Base-by-base conservation (phyloP, 2,113 vertebrate species). In the Lophura nycthemera region DNA sequence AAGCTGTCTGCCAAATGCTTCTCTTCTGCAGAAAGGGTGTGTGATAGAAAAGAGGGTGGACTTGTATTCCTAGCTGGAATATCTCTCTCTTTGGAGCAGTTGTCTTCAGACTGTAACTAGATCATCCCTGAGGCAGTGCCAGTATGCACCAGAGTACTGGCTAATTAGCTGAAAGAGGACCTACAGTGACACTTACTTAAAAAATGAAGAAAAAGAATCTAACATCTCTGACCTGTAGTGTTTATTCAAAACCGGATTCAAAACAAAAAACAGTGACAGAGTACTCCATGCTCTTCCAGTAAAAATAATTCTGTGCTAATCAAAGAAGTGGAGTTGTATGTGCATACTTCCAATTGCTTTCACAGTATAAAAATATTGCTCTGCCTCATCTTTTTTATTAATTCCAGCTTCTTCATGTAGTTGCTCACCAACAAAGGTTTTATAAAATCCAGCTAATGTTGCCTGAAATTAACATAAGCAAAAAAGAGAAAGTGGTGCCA, bases 371-470 rank as follows among this genome's bases (percentile, higher is more conserved):
- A 18, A 54, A 29, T 66, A 70, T 66, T 91, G 27, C 21, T 79
- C 40, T 88, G 67, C 56, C 15, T 93, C 52, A 54, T 66, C 11
- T 42, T 80, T 88, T 74, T 88, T 77, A 80, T 83, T 80, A 86
- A 88, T 83, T 89, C 84, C 69, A 83, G 8, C 27, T 71, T 88
- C 45, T 76, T 89, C 89, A 38, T 86, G 32, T 36, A 48, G 60
- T 59, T 72, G 13, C 61, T 89, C 85, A 42, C 43, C 67, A 92
- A 61, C 77, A 86, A 86, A 12, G 17, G 30, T 8, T 83, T 45
- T 78, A 57, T 74, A 83, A 95, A 93, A 67, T 52, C 12, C 69
- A 89, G 89, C 50, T 85, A 75, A 56, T 91, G 42, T 86, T 93
- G 52, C 83, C 69, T 66, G 76, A 89, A 92, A 86, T 65, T 69